phyloP scores from a whole-genome alignment of 1,140 invertebrate species.

The Heliconius congener region DNA sequence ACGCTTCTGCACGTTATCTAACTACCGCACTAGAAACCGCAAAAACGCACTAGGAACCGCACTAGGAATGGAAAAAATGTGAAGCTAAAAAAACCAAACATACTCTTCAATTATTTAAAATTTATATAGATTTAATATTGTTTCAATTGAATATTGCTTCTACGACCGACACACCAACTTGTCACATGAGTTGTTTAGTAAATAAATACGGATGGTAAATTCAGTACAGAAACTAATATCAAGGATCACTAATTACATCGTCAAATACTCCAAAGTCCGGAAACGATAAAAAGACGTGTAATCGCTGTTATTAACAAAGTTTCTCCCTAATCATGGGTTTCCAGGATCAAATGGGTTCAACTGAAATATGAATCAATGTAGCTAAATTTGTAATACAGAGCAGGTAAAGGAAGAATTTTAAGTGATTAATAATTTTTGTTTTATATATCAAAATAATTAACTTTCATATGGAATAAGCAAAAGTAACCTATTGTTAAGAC shows the following conservation, averaged over 20 bases:
- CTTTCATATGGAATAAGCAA: no score
- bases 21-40: no score
- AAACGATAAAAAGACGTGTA: slow-evolving; percentile 42
- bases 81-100: neutral
- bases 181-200: no score
- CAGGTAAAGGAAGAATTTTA: neutral
- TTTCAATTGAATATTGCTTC: no score
- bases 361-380: neutral
- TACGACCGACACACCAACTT: no score
- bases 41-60: no score
- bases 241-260: slow-evolving; percentile 33
- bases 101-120: no score
- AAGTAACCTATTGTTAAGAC: no score
- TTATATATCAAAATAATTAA: no score
- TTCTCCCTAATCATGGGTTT: slow-evolving; percentile 5
- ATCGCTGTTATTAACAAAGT: slow-evolving; percentile 44
- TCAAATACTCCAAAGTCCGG: slow-evolving; percentile 28
- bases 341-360: neutral
- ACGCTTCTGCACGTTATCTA: no score
- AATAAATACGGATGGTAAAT: neutral
- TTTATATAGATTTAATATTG: no score
- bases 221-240: neutral
- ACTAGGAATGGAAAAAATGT: neutral
- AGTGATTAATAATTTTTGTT: neutral
- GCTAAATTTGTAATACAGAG: slow-evolving; percentile 27